Base-by-base conservation (phyloP, 64 coral and sea anemone genomes). In the Actinia tenebrosa region DNA sequence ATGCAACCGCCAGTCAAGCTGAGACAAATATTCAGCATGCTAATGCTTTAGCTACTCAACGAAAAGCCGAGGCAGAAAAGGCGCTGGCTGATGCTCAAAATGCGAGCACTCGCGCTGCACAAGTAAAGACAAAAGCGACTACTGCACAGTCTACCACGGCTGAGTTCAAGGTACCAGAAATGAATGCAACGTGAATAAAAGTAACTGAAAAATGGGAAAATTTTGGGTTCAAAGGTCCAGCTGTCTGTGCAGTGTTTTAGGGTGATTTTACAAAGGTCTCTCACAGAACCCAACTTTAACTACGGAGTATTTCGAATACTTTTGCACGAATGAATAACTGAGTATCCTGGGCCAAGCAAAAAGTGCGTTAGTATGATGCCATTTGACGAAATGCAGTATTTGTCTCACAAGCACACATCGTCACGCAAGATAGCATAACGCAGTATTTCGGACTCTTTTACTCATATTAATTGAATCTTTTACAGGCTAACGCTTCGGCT, bases 401-500 rank as follows among this genome's bases (percentile, higher is more conserved):
- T 50, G 7, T 50, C 2, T 50, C 2, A 50, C 47, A 50, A 50
- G 47, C 3, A 50, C 47, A 50, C 47, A 50, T 50, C 47, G 47
- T 75, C 62, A 61, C 60, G 17, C 60, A 61, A 18, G 19, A 18
- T 56, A 13, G 4, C 18, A 5, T 5, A 80, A 63, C 8, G 30
- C 77, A 23, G 37, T 84, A 53, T 78, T 3, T 26, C 44, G 78
- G 3, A 22, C 45, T 55, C 66, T 88, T 88, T 61, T 71, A 59
- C 22, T 69, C 7, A 69, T 20, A 75, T 25, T 0, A 42, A 75
- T 81, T 6, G 16, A 14, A 50, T 25, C 20, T 81, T 14, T 64
- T 77, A 3, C 59, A 99, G 97, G 77, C 86, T 4, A 99, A 99
- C 53, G 93, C 97, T 10, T 92, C 93, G 2, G 79, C 43, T 42